Evolutionary conservation across 2,113 vertebrate genomes (phyloP).

Genomic region (Notarius lentiginosus): DNA sequence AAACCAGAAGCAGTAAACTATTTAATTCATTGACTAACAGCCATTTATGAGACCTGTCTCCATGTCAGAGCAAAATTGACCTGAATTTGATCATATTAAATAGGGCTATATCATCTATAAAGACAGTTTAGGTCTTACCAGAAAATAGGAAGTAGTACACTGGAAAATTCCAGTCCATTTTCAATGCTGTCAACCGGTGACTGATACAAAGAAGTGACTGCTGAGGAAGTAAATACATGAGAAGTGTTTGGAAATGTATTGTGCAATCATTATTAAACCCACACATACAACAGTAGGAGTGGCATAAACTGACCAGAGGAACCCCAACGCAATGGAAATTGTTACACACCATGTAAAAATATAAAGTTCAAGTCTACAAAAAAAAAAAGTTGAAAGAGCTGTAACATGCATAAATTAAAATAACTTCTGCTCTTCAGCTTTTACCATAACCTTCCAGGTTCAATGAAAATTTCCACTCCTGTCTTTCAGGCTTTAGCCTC

Average conservation of each 20-base stretch:
- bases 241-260: not conserved
- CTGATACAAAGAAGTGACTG: not conserved
- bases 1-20: not conserved
- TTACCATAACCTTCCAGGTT: not conserved
- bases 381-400: no score
- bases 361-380: not conserved
- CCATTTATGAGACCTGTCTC: not conserved
- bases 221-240: not conserved
- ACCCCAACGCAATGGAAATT: not conserved
- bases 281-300: not conserved
- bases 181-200: not conserved
- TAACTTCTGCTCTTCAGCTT: not conserved
- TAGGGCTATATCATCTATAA: not conserved
- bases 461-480: no score
- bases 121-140: constrained; percentile 16
- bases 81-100: not conserved
- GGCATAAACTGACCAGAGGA: not conserved
- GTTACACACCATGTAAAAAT: not conserved
- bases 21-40: not conserved
- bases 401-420: no score
- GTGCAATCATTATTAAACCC: not conserved
- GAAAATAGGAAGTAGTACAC: constrained; percentile 1
- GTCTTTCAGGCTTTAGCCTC: no score
- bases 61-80: not conserved
- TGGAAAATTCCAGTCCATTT: not conserved